Base-by-base conservation (phyloP, 2,888 invertebrate species). In the Microchrysa polita region DNA sequence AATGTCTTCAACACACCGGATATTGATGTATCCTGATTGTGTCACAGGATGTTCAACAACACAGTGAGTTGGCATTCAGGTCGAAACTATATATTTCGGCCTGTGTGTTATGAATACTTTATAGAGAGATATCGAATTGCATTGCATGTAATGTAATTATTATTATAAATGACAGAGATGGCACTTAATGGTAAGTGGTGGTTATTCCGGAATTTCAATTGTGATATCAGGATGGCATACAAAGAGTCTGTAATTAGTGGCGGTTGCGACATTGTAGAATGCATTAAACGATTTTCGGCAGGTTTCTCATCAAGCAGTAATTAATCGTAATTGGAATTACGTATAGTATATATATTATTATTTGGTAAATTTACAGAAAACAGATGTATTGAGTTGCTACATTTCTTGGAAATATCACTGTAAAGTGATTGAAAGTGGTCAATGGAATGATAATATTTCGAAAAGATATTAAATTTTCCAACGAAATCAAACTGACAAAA, bases 21-120 rank as follows among this genome's bases (percentile, higher is more conserved):
- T 48, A 48, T 48, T 48, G 48, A 48, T 48, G 48, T 48, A 48
- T 48, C 48, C 48, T 48, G 48, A 48, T 48, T 48, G 48, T 5
- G 48, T 48, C 48, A 48, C 48, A 48, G 48, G 48, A 48, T 12
- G 48, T 48, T 34, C 27, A 5, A 34, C 27, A 5, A 48, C 12
- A 12, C 27, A 34, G 7, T 34, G 27, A 34, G 27, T 34, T 34
- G 27, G 27, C 27, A 34, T 34, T 34, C 27, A 34, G 27, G 27
- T 34, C 27, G 7, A 34, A 34, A 7, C 27, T 34, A 34, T 34
- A n/a, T n/a, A 34, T 34, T 34, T 34, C 4, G 27, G 7, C 4
- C 27, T 34, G 27, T 34, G 27, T 12, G 12, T 48, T 48, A 48
- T 48, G 48, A n/a, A 48, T 48, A n/a, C 48, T 12, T 48, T 48